phyloP scores from a whole-genome alignment of 2,888 invertebrate species.

The Scrobipalpa atriplicella region DNA sequence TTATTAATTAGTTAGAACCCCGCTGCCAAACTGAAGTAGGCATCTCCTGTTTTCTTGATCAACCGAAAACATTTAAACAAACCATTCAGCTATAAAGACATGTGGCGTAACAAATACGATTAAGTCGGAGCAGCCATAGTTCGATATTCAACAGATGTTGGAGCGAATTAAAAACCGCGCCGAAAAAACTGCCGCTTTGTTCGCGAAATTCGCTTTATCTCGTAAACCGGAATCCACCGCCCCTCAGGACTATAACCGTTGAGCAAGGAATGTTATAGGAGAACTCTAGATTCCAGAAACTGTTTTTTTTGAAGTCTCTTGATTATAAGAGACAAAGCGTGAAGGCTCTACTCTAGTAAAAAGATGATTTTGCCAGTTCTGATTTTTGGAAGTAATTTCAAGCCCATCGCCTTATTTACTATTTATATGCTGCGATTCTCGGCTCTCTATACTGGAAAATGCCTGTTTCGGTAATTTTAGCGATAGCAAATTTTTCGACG shows the following conservation, averaged over 20 bases:
- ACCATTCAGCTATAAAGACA: constrained; percentile 71
- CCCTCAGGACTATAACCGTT: constrained; percentile 52
- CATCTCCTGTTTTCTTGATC: constrained; percentile 35
- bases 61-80: constrained; percentile 75
- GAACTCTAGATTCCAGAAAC: neutral
- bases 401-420: too few species aligned
- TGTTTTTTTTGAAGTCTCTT: too few species aligned
- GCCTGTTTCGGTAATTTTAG: too few species aligned
- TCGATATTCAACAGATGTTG: constrained; percentile 69
- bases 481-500: too few species aligned
- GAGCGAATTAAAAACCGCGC: constrained; percentile 67
- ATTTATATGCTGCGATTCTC: too few species aligned
- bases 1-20: neutral
- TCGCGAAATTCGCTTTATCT: constrained; percentile 75
- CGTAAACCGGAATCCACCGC: constrained; percentile 77
- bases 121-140: constrained; percentile 58
- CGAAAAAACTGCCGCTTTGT: constrained; percentile 65
- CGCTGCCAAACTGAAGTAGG: neutral
- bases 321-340: too few species aligned
- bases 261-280: neutral
- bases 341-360: too few species aligned
- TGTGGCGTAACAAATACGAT: constrained; percentile 78
- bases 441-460: too few species aligned
- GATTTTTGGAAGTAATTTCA: too few species aligned
- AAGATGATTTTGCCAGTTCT: too few species aligned